These are phyloP conservation scores for Dasyurus viverrinus DNA, from an alignment of 2,113 vertebrate genomes.

Conservation along the genomic window DNA sequence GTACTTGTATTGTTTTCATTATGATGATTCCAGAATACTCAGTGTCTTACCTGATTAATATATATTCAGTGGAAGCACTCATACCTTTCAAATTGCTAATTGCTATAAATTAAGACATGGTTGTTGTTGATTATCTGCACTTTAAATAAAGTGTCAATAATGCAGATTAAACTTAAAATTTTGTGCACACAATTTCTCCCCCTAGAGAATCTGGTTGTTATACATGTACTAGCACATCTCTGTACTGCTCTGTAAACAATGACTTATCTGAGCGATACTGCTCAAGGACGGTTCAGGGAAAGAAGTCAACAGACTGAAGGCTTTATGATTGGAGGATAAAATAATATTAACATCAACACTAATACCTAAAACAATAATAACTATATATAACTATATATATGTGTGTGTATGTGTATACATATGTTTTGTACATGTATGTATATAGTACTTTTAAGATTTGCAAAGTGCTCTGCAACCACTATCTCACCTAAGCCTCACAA, in stretches of 20 bases:
- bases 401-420: background rate
- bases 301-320: background rate
- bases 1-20: background rate
- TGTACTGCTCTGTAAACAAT: background rate
- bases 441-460: background rate
- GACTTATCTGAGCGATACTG: background rate
- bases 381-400: no score
- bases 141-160: background rate
- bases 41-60: background rate
- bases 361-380: background rate
- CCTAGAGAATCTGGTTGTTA: background rate
- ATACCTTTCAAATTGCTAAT: background rate
- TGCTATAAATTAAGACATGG: background rate
- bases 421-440: no score
- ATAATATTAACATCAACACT: background rate
- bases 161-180: background rate
- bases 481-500: background rate
- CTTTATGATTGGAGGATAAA: background rate
- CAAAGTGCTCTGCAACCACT: background rate
- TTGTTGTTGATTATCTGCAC: background rate
- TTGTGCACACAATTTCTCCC: background rate
- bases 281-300: background rate
- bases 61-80: background rate
- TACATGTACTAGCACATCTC: background rate
- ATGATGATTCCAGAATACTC: background rate